These are phyloP conservation scores for Hyles euphorbiae DNA, from an alignment of 1,140 invertebrate species.

Conservation along the genomic window DNA sequence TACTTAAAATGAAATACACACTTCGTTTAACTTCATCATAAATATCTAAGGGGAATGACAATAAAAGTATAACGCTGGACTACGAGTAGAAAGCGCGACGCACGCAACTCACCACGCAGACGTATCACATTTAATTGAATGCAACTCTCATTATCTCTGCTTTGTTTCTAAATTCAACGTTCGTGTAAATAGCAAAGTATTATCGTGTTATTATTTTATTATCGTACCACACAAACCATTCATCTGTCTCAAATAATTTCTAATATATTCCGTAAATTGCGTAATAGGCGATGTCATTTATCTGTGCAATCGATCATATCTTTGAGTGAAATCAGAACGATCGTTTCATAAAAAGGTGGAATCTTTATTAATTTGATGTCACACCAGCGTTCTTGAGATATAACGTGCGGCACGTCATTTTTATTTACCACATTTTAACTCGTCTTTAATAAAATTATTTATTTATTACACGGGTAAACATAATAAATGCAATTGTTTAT, in stretches of 20 bases:
- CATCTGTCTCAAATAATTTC: not conserved
- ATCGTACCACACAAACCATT: no score
- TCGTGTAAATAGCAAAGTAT: no score
- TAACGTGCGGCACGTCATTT: no score
- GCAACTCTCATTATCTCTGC: no score
- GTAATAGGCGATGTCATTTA: conserved; percentile 1
- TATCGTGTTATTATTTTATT: no score
- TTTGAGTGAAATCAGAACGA: conserved; percentile 28
- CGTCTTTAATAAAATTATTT: not conserved
- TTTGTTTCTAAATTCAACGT: no score
- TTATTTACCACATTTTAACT: not conserved
- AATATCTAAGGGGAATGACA: conserved; percentile 1
- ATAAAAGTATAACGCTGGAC: conserved; percentile 1
- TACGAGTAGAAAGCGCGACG: conserved; percentile 6
- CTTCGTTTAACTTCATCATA: conserved; percentile 4
- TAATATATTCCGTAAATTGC: conserved; percentile 3
- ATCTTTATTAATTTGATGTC: not conserved
- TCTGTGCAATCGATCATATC: not conserved
- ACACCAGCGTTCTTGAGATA: no score
- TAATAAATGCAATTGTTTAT: conserved; percentile 5
- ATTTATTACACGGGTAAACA: not conserved
- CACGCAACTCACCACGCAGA: conserved; percentile 2
- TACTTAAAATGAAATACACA: no score
- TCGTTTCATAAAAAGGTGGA: conserved; percentile 14
- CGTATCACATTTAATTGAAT: no score